Percentiles rank a stretch among this genome's conserved stretches.
phyloP scores from a whole-genome alignment of 1,140 invertebrate genomes.

The Penaeus japonicus region DNA sequence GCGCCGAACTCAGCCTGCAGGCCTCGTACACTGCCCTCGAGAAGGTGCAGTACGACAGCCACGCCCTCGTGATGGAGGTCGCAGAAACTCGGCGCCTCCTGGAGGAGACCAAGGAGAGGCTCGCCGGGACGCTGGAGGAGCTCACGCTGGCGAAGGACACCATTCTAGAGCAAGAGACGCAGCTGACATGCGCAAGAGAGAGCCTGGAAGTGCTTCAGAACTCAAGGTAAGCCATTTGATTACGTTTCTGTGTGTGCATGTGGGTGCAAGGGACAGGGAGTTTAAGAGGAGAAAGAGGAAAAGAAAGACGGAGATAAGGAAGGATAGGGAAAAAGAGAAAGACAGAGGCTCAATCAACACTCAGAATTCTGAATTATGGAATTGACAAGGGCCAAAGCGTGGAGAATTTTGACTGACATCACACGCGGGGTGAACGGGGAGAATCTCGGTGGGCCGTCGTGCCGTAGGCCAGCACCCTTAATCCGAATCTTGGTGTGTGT shows the following conservation, averaged over 20 bases:
- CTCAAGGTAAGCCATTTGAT: constrained; percentile 27
- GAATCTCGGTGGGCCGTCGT: no score
- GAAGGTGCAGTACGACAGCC: constrained; percentile 27
- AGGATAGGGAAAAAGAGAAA: no score
- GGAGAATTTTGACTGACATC: no score
- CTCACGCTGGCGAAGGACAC: constrained; percentile 7
- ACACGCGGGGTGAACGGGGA: no score
- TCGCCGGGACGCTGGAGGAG: background rate
- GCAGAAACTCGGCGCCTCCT: constrained; percentile 15
- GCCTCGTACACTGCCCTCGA: constrained; percentile 28
- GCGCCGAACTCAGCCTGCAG: constrained; percentile 1
- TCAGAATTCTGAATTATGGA: no score
- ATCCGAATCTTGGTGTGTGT: no score
- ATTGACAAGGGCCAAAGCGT: no score
- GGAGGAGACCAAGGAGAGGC: background rate
- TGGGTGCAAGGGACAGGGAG: background rate
- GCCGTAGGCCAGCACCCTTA: no score
- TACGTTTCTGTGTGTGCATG: background rate
- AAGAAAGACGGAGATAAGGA: no score
- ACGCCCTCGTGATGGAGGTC: constrained; percentile 33
- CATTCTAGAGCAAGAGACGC: constrained; percentile 4
- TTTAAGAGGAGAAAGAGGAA: no score
- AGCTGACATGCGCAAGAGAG: background rate
- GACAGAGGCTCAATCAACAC: no score
- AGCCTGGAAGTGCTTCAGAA: background rate